Evolutionary conservation across 2,113 vertebrate species (phyloP), one percentile per base, ranked within the genome.

Genomic region (Chionomys nivalis): DNA sequence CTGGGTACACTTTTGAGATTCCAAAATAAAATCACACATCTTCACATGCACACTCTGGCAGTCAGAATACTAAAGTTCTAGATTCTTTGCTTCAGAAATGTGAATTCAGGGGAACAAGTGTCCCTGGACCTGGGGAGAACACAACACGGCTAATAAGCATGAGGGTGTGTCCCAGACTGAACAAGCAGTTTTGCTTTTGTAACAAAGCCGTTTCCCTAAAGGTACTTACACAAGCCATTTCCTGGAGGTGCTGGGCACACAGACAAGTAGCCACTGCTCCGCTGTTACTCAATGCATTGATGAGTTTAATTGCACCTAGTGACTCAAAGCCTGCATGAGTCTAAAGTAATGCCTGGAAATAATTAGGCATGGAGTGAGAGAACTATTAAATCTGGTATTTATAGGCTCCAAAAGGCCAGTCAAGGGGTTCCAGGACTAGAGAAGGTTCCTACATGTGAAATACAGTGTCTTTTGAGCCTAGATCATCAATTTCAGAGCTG

Each of bases 261-360:
- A 88, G 93, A 85, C 85, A 21, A 91, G 58, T 1, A 1, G 12
- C 61, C 36, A 26, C 61, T 76, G 55, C 72, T 79, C 85, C 82
- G 33, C 65, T 86, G 75, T 68, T 88, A 73, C 31, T 97, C 86
- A 90, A 10, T 73, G 83, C 61, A 52, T 21, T 7, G 65, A 93
- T 55, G 89, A 52, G 68, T 92, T 96, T 92, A 90, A 93, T 77
- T 95, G 79, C 63, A 92, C 63, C 55, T 89, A 52, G 94, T 94
- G 85, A 78, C 90, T 97, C 88, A 94, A 95, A 95, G 94, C 88
- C 66, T 91, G 96, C 87, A 94, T 83, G 88, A 94, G 61, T 73
- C 81, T 76, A 93, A 94, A 75, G 89, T n/a, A 89, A 77, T 94
- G 94, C 72, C 86, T 92, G 77, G 83, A 96, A 97, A 95, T 94